These are phyloP conservation scores for Drosophila ezoana DNA, from an alignment of 2,888 invertebrate genomes.

Conservation along the genomic window DNA sequence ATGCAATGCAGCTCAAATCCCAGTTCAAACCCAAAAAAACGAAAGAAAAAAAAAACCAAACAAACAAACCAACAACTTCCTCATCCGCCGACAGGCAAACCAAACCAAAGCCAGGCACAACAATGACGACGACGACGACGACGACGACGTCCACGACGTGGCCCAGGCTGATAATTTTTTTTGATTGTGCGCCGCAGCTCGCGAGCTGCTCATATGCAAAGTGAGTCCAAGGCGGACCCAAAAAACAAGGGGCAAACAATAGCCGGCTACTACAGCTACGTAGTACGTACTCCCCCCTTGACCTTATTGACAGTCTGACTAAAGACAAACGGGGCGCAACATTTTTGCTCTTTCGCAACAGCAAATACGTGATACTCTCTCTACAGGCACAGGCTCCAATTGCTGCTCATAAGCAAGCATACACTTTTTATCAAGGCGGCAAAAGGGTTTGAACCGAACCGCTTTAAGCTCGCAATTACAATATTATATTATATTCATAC, in stretches of 20 bases:
- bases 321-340: slow-evolving; percentile 3
- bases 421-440: too few species aligned
- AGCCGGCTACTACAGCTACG: slow-evolving; percentile 14
- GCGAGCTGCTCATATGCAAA: slow-evolving; percentile 58
- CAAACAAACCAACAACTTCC: slow-evolving; percentile 62
- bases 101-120: slow-evolving; percentile 33
- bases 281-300: slow-evolving; percentile 18
- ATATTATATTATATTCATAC: too few species aligned
- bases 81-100: slow-evolving; percentile 58
- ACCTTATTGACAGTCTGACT: slow-evolving; percentile 39
- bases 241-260: slow-evolving; percentile 23
- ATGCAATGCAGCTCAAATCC: slow-evolving; percentile 45
- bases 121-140: slow-evolving; percentile 45
- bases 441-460: too few species aligned
- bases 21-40: slow-evolving; percentile 14
- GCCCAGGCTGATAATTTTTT: slow-evolving; percentile 61
- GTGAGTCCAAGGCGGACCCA: slow-evolving; percentile 32
- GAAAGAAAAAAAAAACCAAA: slow-evolving; percentile 6
- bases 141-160: slow-evolving; percentile 18
- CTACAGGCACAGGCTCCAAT: neutral
- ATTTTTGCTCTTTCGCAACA: neutral
- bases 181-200: slow-evolving; percentile 52
- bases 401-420: too few species aligned
- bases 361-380: slow-evolving; percentile 30
- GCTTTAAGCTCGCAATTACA: too few species aligned